Base-by-base conservation (phyloP, 1,140 invertebrate genomes). In the Trissolcus basalis region DNA sequence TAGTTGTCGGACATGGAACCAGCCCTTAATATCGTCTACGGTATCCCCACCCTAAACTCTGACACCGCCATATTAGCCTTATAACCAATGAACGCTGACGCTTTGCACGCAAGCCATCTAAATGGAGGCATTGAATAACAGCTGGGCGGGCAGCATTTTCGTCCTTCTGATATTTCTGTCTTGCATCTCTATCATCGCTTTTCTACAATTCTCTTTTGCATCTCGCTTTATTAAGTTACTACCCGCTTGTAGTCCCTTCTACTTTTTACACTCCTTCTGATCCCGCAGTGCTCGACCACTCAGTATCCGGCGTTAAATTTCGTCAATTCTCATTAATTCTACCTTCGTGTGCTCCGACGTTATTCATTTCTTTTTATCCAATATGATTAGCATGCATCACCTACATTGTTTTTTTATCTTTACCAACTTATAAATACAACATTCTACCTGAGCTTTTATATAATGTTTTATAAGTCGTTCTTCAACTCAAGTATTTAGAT, bases 51-150 rank as follows among this genome's bases (percentile, higher is more conserved):
- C 80, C 67, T 43, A 61, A 78, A 70, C 71, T 80, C 81, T 81
- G 75, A 87, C 86, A 85, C 86, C 87, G 86, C 87, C 87, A 88
- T 88, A 87, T 88, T 87, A 86, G 85, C 85, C 80, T 63, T 74
- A 78, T 79, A 80, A 71, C 86, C 87, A 87, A 88, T 88, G 82
- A 80, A 76, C 78, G 55, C 59, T 67, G 70, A 69, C 77, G 82
- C 71, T 78, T 81, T 80, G 79, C 83, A 85, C 83, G 84, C 85
- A 87, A 85, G 84, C 85, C 82, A 80, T 81, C 82, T 82, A 83
- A 77, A 80, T 81, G 77, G 78, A 82, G 72, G 79, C 81, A 80
- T 85, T 87, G 86, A 88, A 88, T 87, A 86, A 86, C 80, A 77
- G 80, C 82, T 85, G 86, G 86, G 86, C 87, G 87, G 87, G 84